Base-by-base conservation (phyloP, 2,888 invertebrate genomes). In the Hypsopygia costalis region DNA sequence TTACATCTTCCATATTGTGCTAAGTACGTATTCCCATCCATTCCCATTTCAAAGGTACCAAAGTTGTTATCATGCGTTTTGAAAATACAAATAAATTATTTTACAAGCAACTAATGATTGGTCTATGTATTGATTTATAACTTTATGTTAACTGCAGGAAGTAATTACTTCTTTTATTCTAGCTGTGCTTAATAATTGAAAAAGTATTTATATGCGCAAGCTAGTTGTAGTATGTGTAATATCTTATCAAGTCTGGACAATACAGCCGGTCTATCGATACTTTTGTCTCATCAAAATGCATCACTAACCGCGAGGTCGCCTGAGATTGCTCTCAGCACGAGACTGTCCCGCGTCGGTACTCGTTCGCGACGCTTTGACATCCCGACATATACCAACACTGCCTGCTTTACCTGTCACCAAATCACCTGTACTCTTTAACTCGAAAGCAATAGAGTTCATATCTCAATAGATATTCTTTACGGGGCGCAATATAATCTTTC, bases 261-360 rank as follows among this genome's bases (percentile, higher is more conserved):
- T 36, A 36, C 35, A 36, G 9, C 38, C 8, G 4, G 9, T 32
- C 35, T 41, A 63, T 71, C 67, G 64, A 67, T 57, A 61, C 49
- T 55, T 61, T 52, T 57, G 9, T 5, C 50, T 58, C 40, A 35
- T 27, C 9, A 10, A 40, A 22, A 4, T 36, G 47, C 85, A 72
- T 60, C 81, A 56, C 77, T 82, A 75, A 40, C 11, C 49, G 52
- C 66, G 73, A 74, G 81, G 78, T 82, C 74, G 78, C 61, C 72
- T 71, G 63, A 86, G 86, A 88, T 88, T 88, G 75, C 87, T 87
- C 88, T 83, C 88, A 88, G 88, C 88, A 88, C 85, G 88, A 87
- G 82, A 86, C 85, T 81, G 82, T 85, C 86, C 87, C 70, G 81
- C 79, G 82, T 82, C 82, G 81, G 80, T 82, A 85, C 82, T 85